phyloP scores from a whole-genome alignment of 2,888 invertebrate genomes.

The Athetis lepigone region DNA sequence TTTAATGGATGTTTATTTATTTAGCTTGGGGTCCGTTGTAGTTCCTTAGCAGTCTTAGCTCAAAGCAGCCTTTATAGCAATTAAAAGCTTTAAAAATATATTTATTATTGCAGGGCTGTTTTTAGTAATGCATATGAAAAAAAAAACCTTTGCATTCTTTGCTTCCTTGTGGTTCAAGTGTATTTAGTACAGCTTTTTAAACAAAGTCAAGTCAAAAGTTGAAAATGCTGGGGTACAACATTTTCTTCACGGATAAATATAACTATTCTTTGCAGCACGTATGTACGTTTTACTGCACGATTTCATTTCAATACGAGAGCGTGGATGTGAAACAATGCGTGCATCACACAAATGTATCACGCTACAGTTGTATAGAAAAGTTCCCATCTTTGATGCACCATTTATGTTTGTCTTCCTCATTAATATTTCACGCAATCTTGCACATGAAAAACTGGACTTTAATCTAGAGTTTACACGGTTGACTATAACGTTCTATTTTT shows the following conservation, averaged over 20 bases:
- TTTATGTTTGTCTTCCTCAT: conserved; percentile 22
- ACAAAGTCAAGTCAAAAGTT: too few species aligned
- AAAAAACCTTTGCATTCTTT: too few species aligned
- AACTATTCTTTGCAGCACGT: conserved; percentile 1
- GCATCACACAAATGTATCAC: conserved; percentile 30
- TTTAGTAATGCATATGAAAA: too few species aligned
- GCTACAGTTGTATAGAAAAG: conserved; percentile 21
- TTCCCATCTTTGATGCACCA: conserved; percentile 9
- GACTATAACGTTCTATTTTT: too few species aligned
- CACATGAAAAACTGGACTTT: not conserved
- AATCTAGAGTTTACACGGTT: too few species aligned
- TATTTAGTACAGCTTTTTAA: too few species aligned
- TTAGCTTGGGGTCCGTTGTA: conserved; percentile 18
- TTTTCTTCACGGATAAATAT: too few species aligned
- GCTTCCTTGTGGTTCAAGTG: too few species aligned
- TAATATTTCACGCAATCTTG: conserved; percentile 22
- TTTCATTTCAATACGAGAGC: conserved; percentile 18
- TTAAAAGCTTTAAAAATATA: too few species aligned
- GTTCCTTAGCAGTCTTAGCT: not conserved
- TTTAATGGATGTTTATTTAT: conserved; percentile 35
- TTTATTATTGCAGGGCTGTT: too few species aligned
- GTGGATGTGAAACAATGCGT: conserved; percentile 26
- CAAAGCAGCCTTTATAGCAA: too few species aligned
- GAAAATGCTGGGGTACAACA: too few species aligned
- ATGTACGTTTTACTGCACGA: not conserved